A percentile compares a stretch with the other conserved stretches of the same genome.
Conservation (phyloP, 2,888 invertebrate species). For the Drosophila mimetica region DNA sequence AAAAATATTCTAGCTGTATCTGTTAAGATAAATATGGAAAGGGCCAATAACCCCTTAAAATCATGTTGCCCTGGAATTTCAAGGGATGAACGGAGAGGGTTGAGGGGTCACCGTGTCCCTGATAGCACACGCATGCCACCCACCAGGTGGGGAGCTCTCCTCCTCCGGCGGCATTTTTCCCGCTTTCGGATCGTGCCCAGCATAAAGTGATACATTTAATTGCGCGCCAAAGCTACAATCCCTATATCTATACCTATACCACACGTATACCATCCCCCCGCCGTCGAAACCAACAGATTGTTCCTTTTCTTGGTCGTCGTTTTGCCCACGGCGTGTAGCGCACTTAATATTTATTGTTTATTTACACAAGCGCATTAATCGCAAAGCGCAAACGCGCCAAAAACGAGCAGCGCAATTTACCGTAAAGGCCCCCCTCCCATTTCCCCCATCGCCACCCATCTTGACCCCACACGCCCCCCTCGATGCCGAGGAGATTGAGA, state of each 20-base stretch:
- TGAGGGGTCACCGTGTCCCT: neutral
- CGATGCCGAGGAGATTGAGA: conserved; percentile 10
- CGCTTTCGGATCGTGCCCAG: conserved; percentile 44
- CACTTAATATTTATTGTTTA: conserved; percentile 80
- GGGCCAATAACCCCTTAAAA: neutral
- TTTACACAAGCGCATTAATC: conserved; percentile 79
- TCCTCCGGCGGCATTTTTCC: neutral
- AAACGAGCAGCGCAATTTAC: conserved; percentile 71
- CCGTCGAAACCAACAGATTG: neutral
- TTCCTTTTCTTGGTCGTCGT: conserved; percentile 8
- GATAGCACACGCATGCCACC: conserved; percentile 52
- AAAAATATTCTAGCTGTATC: neutral
- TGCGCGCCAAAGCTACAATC: conserved; percentile 38
- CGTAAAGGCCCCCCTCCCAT: conserved; percentile 46
- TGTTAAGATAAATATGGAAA: no score
- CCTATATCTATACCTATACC: no score
- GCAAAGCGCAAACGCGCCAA: conserved; percentile 77
- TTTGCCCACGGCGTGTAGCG: conserved; percentile 60
- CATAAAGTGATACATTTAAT: conserved; percentile 67
- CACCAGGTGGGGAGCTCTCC: conserved; percentile 12
- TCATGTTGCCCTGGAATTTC: neutral
- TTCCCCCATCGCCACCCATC: conserved; percentile 4
- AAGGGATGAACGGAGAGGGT: neutral
- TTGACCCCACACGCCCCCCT: neutral
- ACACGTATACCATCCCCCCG: neutral